These are phyloP conservation scores for Pterobdella sp. DNA, from an alignment of 2,888 invertebrate genomes.

Conservation along the genomic window DNA sequence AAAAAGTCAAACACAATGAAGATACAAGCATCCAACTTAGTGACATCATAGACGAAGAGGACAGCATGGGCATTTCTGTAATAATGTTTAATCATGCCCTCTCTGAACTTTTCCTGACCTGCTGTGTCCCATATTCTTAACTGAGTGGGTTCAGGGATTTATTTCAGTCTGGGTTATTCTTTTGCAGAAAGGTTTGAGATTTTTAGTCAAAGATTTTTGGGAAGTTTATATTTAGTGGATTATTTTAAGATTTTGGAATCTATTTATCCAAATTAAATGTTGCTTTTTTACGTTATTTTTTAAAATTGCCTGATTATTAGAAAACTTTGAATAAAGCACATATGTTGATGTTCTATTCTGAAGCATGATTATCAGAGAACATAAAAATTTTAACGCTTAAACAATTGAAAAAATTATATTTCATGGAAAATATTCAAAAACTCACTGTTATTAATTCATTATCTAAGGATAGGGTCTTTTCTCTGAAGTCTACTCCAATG, in stretches of 20 bases:
- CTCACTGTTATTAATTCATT: conserved; percentile 28
- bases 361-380: too few relatives aligned
- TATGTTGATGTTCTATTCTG: too few relatives aligned
- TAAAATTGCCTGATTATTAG: too few relatives aligned
- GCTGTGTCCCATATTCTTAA: conserved; percentile 59
- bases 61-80: conserved; percentile 76
- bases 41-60: conserved; percentile 75
- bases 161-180: neutral
- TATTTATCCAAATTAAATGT: too few relatives aligned
- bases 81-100: conserved; percentile 63
- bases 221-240: too few relatives aligned
- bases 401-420: too few relatives aligned
- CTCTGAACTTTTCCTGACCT: conserved; percentile 70
- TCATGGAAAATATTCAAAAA: neutral
- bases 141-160: conserved; percentile 22
- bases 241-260: too few relatives aligned
- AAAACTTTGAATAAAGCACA: too few relatives aligned
- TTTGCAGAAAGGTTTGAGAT: too few relatives aligned
- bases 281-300: too few relatives aligned
- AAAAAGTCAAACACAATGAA: neutral
- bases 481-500: conserved; percentile 32
- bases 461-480: conserved; percentile 29
- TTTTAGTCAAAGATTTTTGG: too few relatives aligned
- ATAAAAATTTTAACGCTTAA: too few relatives aligned
- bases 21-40: conserved; percentile 47